These are phyloP conservation scores for Hyposoter dolosus DNA, from an alignment of 2,888 invertebrate species.

Conservation along the genomic window DNA sequence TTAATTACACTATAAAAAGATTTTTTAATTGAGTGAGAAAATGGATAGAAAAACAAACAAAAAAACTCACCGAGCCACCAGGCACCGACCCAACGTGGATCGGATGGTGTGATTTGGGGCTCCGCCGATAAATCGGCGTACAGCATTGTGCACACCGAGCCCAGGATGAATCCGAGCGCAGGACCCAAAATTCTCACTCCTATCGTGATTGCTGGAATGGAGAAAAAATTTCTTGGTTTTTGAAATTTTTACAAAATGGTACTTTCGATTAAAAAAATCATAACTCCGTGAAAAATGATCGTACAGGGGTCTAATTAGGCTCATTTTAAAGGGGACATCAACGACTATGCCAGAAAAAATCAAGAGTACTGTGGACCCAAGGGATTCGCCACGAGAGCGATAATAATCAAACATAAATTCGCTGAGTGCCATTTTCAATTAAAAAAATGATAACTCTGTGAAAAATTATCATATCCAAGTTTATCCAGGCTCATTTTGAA, in stretches of 20 bases:
- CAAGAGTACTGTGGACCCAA: background rate
- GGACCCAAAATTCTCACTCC: conserved; percentile 96
- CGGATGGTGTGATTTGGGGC: conserved; percentile 91
- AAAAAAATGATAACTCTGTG: conserved; percentile 5
- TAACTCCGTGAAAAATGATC: conserved; percentile 6
- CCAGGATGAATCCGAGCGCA: conserved; percentile 95
- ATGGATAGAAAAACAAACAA: background rate
- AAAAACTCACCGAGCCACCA: conserved; percentile 98
- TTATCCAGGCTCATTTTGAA: background rate
- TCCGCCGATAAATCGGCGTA: conserved; percentile 92
- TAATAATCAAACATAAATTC: background rate
- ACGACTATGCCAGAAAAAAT: background rate
- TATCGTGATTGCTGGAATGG: conserved; percentile 92
- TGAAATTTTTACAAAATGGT: background rate
- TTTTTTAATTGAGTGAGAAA: background rate
- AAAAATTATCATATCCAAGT: background rate
- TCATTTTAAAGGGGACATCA: background rate
- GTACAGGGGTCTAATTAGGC: background rate
- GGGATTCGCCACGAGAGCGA: background rate
- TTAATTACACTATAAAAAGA: conserved; percentile 3
- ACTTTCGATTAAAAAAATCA: conserved; percentile 15
- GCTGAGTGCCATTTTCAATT: background rate
- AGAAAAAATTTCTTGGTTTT: background rate
- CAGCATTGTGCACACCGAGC: conserved; percentile 94
- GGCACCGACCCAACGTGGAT: conserved; percentile 97